Evolutionary conservation across 1,140 invertebrate genomes (phyloP), one percentile per base, ranked within the genome.

Genomic region (Zaprionus kolodkinae): DNA sequence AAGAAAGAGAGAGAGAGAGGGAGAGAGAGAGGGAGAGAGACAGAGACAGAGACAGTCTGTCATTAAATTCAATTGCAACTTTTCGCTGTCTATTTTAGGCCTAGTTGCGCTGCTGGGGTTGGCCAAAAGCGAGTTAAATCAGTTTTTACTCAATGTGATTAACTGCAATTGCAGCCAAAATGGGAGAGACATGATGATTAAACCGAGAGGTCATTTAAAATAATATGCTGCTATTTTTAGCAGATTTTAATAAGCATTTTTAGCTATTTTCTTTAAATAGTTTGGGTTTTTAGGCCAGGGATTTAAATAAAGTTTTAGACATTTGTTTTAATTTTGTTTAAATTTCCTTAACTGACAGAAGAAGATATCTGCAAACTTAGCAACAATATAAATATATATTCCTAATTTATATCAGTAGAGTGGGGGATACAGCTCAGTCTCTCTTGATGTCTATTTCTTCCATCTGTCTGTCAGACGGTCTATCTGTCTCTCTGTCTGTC

Each of bases 41-140:
- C 5, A 43, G 38, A 45, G n/a, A 5, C 13, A 43, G 40, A 15
- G 4, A 43, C 72, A 79, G 66, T 83, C 65, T 60, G 69, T 83
- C 81, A 83, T 83, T 83, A 84, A 84, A 83, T 66, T 79, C 61
- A 60, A 83, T 84, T 45, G 61, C 61, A 54, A 40, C 48, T 56
- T 74, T 62, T 56, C 21, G 70, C 50, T 79, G 67, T 43, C 60
- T 69, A 72, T 68, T 73, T 81, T 52, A 25, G 36, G 60, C 52
- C n/a, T 15, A 13, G 25, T 43, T 43, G n/a, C 40, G 2, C n/a
- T 45, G 30, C 13, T 35, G 27, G 12, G 54, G n/a, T 60, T 67
- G 50, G 17, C 55, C 9, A 43, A 60, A 60, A 72, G 6, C n/a
- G 15, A 55, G 13, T 54, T 56, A 72, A 72, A 55, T 68, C 35